Percentiles rank a stretch among this genome's conserved stretches.
Evolutionary conservation across 2,797 vertebrate species (phyloP).

Genomic region (Platyrinchus mystaceus): DNA sequence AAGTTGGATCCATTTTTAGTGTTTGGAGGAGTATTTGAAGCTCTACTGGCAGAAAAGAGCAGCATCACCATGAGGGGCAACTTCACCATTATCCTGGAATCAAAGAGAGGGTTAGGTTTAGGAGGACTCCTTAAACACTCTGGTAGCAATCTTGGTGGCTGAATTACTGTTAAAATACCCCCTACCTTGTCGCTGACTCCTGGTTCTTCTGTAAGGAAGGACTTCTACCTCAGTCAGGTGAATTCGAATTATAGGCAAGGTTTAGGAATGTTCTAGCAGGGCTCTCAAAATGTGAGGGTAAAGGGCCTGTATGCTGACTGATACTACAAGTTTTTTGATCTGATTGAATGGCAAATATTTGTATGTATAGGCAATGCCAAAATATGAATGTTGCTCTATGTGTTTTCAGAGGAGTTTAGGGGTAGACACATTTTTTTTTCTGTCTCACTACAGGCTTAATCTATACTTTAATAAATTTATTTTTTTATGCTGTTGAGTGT

Average conservation of each 20-base stretch:
- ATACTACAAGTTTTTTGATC: neutral
- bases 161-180: conserved; percentile 26
- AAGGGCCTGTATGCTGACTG: neutral
- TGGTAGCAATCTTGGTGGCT: neutral
- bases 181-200: neutral
- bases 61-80: neutral
- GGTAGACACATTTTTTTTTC: neutral
- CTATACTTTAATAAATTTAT: neutral
- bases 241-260: neutral
- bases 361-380: neutral
- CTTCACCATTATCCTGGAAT: neutral
- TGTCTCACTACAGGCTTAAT: neutral
- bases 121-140: neutral
- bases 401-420: neutral
- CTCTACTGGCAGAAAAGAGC: neutral
- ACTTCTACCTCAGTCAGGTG: neutral
- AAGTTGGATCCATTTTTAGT: neutral
- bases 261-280: conserved; percentile 4
- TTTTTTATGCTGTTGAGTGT: neutral
- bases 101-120: neutral
- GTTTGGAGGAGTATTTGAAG: neutral
- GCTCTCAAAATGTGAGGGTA: neutral
- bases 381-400: neutral
- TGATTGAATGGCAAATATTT: neutral
- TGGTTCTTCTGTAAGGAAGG: conserved; percentile 35